Conservation (phyloP, 2,113 vertebrate species). For the Actenoides lindsayi region DNA sequence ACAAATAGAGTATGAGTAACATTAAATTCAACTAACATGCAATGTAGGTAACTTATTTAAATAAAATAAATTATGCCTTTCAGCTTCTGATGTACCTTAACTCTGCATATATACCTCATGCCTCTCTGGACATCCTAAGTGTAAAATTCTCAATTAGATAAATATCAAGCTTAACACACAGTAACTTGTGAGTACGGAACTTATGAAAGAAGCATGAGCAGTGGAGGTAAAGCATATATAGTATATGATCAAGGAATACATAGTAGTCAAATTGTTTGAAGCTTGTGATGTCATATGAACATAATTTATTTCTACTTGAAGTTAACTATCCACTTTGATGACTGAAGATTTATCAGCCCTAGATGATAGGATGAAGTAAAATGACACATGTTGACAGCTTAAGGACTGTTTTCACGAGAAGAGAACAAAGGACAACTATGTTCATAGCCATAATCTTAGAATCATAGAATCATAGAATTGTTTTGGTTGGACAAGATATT, state of each 20-base stretch:
- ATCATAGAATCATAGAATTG: too few relatives aligned
- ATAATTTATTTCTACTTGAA: neutral
- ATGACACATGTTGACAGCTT: neutral
- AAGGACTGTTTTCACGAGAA: neutral
- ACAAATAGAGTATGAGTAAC: rapidly evolving
- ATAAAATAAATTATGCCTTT: neutral
- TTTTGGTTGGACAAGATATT: too few relatives aligned
- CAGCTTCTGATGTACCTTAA: neutral
- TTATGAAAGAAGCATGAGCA: neutral
- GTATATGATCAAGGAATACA: neutral
- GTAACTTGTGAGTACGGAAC: neutral
- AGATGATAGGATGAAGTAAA: neutral
- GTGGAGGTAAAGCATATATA: neutral
- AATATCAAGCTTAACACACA: neutral
- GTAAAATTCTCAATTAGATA: neutral
- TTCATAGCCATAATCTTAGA: neutral
- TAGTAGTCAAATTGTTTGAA: neutral
- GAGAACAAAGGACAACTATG: neutral
- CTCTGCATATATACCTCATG: neutral
- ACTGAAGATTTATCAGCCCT: neutral
- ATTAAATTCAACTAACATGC: neutral
- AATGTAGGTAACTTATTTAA: neutral
- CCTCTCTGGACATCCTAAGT: neutral
- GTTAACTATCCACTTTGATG: neutral
- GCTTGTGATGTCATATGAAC: neutral